phyloP scores from a whole-genome alignment of 1,140 invertebrate genomes.

The Brachionus koreanus region DNA sequence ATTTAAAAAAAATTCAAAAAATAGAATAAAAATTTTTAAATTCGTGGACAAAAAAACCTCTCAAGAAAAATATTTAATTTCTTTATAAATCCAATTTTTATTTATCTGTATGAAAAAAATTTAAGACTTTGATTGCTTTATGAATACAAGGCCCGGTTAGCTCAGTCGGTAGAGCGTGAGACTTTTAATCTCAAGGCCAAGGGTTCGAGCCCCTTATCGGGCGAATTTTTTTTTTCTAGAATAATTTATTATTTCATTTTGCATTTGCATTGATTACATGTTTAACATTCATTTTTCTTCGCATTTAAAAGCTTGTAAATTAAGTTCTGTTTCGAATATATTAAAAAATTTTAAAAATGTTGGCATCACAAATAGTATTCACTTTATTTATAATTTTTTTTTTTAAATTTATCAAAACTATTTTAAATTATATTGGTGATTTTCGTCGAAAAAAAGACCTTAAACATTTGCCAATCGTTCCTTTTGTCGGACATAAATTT shows the following conservation, averaged over 20 bases:
- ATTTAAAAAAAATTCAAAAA: too few relatives aligned
- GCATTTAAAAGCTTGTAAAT: neutral
- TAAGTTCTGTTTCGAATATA: neutral
- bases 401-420: neutral
- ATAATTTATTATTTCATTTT: neutral
- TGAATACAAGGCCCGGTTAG: neutral
- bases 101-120: neutral
- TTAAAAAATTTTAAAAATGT: neutral
- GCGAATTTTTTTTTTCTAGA: neutral
- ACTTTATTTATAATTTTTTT: neutral
- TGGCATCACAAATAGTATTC: neutral
- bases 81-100: too few relatives aligned
- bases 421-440: neutral
- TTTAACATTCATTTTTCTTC: neutral
- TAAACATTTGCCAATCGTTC: neutral
- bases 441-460: neutral
- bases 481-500: neutral
- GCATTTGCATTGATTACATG: neutral
- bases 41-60: too few relatives aligned
- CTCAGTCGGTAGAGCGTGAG: constrained; percentile 1
- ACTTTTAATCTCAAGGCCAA: constrained; percentile 6
- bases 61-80: too few relatives aligned
- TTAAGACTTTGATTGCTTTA: neutral
- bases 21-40: too few relatives aligned
- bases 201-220: neutral